Base-by-base conservation (phyloP, 2,888 invertebrate genomes). In the Meliscaeva auricollis region DNA sequence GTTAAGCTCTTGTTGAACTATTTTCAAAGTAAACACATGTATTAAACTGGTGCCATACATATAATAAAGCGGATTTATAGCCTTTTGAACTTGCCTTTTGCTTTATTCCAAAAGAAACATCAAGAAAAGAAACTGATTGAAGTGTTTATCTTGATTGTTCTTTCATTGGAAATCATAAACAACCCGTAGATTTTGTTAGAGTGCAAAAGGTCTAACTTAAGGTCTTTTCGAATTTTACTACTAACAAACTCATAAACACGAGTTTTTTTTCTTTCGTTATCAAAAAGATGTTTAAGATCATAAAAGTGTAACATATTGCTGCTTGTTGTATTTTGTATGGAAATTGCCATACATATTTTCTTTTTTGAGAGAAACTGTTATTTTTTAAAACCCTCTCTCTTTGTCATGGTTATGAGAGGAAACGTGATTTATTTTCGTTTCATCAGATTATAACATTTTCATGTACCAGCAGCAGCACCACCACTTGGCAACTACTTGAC, bases 121-220 rank as follows among this genome's bases (percentile, higher is more conserved):
- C 3, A 38, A 38, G 11, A 38, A 38, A 38, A 9, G 9, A 38
- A 38, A 11, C 26, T 17, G 35, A 20, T 41, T 41, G 60, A 38
- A n/a, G 38, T 8, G 38, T 60, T 60, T 60, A 60, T 60, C 22
- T 60, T 41, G 60, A 62, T 62, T 62, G 60, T 15, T 62, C n/a
- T 62, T 62, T 62, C 26, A 62, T 62, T 41, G 44, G 41, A 26
- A 41, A 62, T 62, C 60, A 62, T 62, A 62, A 62, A 62, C 41
- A 41, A 62, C 41, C n/a, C 9, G 38, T 11, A 38, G 7, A 38
- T 11, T 44, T 41, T 26, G 9, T 11, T 22, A 41, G 13, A 13
- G 38, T 60, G 8, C 1, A 3, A 20, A 44, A 44, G 22, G 15
- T 26, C 26, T 44, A 41, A 60, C 22, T 38, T 58, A 35, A 35